Conservation (phyloP, 2,888 invertebrate species). For the Cartodere bifasciata region DNA sequence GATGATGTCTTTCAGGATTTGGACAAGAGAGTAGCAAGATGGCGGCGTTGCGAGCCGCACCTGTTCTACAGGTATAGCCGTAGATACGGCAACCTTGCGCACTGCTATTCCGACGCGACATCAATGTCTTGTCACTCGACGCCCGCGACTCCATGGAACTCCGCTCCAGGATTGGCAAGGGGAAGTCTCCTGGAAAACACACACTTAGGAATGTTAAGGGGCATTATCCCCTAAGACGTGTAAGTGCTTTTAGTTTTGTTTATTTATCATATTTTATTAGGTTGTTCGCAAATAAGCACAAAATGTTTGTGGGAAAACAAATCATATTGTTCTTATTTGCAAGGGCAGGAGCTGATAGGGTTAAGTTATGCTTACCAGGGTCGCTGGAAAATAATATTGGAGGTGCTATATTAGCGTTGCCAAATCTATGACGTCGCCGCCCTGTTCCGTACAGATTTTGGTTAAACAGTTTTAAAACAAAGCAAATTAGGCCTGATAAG, state of each 20-base stretch:
- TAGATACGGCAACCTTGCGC: slow-evolving; percentile 60
- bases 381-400: slow-evolving; percentile 78
- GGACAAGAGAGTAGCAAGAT: slow-evolving; percentile 92
- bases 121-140: slow-evolving; percentile 39
- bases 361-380: too few relatives aligned
- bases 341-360: too few relatives aligned
- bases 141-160: slow-evolving; percentile 30
- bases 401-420: slow-evolving; percentile 72
- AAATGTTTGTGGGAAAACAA: too few relatives aligned
- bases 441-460: slow-evolving; percentile 40
- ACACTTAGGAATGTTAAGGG: too few relatives aligned
- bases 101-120: slow-evolving; percentile 45
- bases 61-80: slow-evolving; percentile 84
- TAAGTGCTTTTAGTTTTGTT: too few relatives aligned
- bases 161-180: slow-evolving; percentile 44
- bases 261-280: too few relatives aligned
- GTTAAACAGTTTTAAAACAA: slow-evolving; percentile 77
- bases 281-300: too few relatives aligned
- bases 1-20: too few relatives aligned
- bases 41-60: slow-evolving; percentile 87
- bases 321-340: too few relatives aligned
- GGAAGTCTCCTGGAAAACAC: slow-evolving; percentile 30
- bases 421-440: slow-evolving; percentile 54
- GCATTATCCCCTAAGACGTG: too few relatives aligned
- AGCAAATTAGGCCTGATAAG: slow-evolving; percentile 75